Base-by-base conservation (phyloP, 2,113 vertebrate species). In the Oplegnathus fasciatus region DNA sequence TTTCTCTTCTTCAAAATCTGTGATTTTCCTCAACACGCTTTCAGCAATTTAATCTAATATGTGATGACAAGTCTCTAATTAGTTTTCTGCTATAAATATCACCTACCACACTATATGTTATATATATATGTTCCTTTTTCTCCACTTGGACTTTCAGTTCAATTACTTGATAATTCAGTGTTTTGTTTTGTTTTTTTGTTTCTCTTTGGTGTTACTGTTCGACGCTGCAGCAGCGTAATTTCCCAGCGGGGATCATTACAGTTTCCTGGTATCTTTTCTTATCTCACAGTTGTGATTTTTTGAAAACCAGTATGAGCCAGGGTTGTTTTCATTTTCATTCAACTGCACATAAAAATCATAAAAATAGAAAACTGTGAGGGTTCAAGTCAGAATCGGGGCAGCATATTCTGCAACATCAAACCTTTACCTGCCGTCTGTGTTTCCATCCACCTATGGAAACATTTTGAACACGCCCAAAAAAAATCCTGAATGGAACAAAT, bases 241-340 rank as follows among this genome's bases (percentile, higher is more conserved):
- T 90, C 85, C 79, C 82, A 58, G 60, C 30, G 66, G 82, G 78
- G 54, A 60, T 85, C 85, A 60, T 87, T 77, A 67, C 58, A 76
- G 71, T 22, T 81, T 70, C 67, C 52, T 60, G 2, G 6, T 42
- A 24, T 54, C 58, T 83, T 74, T 67, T 80, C 66, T 80, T 32
- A 15, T 85, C 9, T 73, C 24, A 5, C 22, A 0, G 61, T 82
- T 81, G 28, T 69, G 57, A 8, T 60, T 69, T 79, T 68, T 78
- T 73, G 0, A 54, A 44, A 22, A 76, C 18, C 26, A 50, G 55
- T 5, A 32, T 62, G 37, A 54, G 58, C 15, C 26, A 9, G 17
- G 42, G 52, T 67, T 15, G 44, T 15, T 67, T 76, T 58, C 30
- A 73, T 74, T 80, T 77, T 37, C 13, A 73, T 90, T 77, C 72